phyloP scores from a whole-genome alignment of 2,888 invertebrate species.

The Artemia sp. region DNA sequence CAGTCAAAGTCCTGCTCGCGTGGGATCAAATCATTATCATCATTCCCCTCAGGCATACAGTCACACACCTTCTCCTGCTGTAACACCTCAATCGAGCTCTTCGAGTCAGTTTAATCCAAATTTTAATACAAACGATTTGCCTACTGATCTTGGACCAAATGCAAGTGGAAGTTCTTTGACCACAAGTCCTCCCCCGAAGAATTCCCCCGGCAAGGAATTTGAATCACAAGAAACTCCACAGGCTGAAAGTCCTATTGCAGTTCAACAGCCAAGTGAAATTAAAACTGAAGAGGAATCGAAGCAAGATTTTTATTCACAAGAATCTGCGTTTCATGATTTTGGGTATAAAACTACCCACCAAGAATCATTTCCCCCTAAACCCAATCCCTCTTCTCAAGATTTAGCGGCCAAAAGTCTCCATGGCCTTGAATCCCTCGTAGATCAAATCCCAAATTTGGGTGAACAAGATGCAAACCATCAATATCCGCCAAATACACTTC shows the following conservation, averaged over 20 bases:
- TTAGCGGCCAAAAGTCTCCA: slow-evolving; percentile 37
- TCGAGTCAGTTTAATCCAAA: slow-evolving; percentile 3
- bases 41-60: slow-evolving; percentile 14
- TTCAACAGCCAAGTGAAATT: not conserved
- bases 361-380: not conserved
- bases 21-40: not conserved
- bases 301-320: not conserved
- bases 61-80: slow-evolving; percentile 24
- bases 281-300: not conserved
- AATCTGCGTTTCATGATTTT: slow-evolving; percentile 6
- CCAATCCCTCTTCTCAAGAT: slow-evolving; percentile 25
- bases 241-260: slow-evolving; percentile 22
- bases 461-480: slow-evolving; percentile 24
- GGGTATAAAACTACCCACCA: slow-evolving; percentile 13
- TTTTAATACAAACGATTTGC: not conserved
- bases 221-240: slow-evolving; percentile 26
- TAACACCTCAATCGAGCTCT: slow-evolving; percentile 21
- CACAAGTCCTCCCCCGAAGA: slow-evolving; percentile 24
- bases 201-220: slow-evolving; percentile 22
- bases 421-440: slow-evolving; percentile 69
- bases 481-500: not conserved
- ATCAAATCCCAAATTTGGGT: slow-evolving; percentile 74
- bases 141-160: slow-evolving; percentile 6
- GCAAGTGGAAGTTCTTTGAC: slow-evolving; percentile 21
- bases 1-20: not conserved